These are phyloP conservation scores for Tetraodon nigroviridis DNA, from an alignment of 2,113 vertebrate genomes.

Conservation along the genomic window DNA sequence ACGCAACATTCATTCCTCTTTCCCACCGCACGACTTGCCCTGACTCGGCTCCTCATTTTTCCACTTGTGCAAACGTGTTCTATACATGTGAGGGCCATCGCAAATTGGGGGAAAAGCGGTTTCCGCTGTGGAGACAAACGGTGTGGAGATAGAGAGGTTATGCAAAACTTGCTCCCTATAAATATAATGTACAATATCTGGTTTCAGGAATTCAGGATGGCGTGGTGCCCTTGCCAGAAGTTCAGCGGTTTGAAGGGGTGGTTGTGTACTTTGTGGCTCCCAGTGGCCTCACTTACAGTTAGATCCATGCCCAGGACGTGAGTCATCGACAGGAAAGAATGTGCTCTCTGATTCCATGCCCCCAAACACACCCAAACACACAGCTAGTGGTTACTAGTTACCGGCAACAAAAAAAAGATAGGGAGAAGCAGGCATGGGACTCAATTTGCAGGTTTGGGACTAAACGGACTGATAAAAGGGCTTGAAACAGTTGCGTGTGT, in stretches of 20 bases:
- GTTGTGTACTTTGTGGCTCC: conserved; percentile 39
- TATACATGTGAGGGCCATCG: not conserved
- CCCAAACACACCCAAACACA: conserved; percentile 46
- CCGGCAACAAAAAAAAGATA: conserved; percentile 15
- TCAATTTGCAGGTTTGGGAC: too few species aligned
- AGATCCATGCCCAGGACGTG: conserved; percentile 54
- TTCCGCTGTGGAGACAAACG: conserved; percentile 3
- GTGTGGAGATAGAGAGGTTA: conserved; percentile 1
- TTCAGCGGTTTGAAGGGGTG: conserved; percentile 17
- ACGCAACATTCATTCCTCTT: conserved; percentile 28
- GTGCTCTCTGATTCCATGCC: conserved; percentile 46
- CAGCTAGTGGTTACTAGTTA: conserved; percentile 14
- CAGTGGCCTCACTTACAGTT: conserved; percentile 36
- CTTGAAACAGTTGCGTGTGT: too few species aligned
- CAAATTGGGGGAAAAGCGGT: too few species aligned
- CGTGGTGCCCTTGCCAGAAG: conserved; percentile 10
- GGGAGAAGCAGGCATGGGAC: too few species aligned
- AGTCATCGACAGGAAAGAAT: conserved; percentile 71
- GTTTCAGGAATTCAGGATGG: too few species aligned
- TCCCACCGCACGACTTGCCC: conserved; percentile 14
- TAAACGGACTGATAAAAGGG: too few species aligned
- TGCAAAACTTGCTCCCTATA: too few species aligned
- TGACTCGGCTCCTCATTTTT: conserved; percentile 14
- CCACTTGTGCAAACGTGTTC: not conserved
- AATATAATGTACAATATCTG: too few species aligned